Percentiles rank a stretch among this genome's conserved stretches.
Conservation (phyloP, 2,113 vertebrate genomes). For the Sebastes schlegelii region DNA sequence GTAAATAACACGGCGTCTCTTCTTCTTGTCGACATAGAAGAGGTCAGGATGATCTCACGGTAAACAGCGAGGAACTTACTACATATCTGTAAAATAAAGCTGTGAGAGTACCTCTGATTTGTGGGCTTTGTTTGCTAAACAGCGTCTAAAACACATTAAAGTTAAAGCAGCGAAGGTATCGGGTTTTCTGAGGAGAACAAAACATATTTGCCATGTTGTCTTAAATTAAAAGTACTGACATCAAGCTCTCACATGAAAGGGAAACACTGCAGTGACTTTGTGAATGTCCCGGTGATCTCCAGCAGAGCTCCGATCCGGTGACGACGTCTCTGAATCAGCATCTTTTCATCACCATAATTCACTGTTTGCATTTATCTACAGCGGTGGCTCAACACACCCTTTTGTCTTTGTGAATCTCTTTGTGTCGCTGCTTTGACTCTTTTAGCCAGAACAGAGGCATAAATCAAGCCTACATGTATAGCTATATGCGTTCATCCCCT, state of each 20-base stretch:
- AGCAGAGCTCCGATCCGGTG: neutral
- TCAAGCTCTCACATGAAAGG: too few relatives aligned
- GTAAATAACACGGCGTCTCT: neutral
- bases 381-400: neutral
- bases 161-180: too few relatives aligned
- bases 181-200: neutral
- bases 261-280: neutral
- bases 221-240: neutral
- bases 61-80: neutral
- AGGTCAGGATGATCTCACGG: neutral
- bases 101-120: neutral
- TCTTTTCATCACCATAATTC: slow-evolving; percentile 52
- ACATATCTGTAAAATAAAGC: neutral
- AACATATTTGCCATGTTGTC: neutral
- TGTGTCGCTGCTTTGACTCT: slow-evolving; percentile 17
- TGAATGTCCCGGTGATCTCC: slow-evolving; percentile 14
- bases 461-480: slow-evolving; percentile 42
- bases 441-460: slow-evolving; percentile 21
- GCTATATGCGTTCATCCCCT: slow-evolving; percentile 12
- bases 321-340: slow-evolving; percentile 4
- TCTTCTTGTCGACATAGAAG: neutral
- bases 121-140: too few relatives aligned
- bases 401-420: slow-evolving; percentile 34
- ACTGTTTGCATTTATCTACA: slow-evolving; percentile 4
- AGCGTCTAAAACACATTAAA: neutral